These are phyloP conservation scores for Cloeon dipterum DNA, from an alignment of 2,888 invertebrate species.

Conservation along the genomic window DNA sequence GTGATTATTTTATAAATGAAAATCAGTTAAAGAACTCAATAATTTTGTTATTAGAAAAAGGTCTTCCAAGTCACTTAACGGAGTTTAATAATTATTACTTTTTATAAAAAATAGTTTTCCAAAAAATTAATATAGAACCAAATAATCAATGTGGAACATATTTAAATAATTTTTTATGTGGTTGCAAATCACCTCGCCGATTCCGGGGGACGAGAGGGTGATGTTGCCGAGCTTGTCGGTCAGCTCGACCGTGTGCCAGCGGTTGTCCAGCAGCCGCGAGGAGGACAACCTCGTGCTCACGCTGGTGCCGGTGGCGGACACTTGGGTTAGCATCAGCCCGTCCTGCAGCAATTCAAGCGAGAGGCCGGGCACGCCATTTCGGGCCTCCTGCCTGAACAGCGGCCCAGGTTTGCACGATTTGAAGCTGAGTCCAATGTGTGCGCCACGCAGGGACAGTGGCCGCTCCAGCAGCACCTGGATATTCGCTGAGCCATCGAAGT, in stretches of 20 bases:
- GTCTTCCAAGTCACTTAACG: too few relatives aligned
- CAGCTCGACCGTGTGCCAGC: constrained; percentile 54
- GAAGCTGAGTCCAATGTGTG: constrained; percentile 57
- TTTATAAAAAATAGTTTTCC: too few relatives aligned
- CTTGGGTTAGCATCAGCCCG: constrained; percentile 3
- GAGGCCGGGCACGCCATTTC: constrained; percentile 8
- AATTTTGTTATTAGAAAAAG: too few relatives aligned
- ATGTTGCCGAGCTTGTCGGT: constrained; percentile 34
- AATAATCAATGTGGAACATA: too few relatives aligned
- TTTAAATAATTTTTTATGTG: too few relatives aligned
- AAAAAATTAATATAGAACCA: too few relatives aligned
- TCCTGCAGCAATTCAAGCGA: constrained; percentile 15
- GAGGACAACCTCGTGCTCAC: constrained; percentile 39
- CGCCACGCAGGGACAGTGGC: constrained; percentile 48
- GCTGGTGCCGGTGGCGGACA: constrained; percentile 6
- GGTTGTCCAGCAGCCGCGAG: constrained; percentile 50
- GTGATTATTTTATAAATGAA: too few relatives aligned
- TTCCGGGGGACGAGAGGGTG: constrained; percentile 25
- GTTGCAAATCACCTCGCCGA: constrained; percentile 32
- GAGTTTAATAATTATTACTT: too few relatives aligned
- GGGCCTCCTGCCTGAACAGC: constrained; percentile 18
- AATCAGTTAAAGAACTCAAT: too few relatives aligned
- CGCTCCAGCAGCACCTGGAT: constrained; percentile 34
- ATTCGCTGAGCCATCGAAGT: constrained; percentile 61
- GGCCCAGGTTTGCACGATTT: constrained; percentile 44